Base-by-base conservation (phyloP, 37 sponge, comb jelly and placozoan genomes). In the Lycopodina hypogea region DNA sequence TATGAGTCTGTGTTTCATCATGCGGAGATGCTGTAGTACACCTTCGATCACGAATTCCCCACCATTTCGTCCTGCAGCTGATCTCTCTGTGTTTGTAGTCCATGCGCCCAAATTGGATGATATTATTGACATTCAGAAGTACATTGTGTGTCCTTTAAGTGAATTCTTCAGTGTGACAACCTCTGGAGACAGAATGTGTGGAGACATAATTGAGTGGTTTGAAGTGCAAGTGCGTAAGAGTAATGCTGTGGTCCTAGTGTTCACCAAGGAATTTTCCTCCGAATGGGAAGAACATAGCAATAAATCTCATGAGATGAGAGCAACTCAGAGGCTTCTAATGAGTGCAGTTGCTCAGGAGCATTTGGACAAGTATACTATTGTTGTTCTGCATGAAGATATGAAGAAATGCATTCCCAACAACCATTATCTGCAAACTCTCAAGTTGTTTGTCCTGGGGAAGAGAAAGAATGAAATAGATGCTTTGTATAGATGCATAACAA, bases 251-350 rank as follows among this genome's bases (percentile, higher is more conserved):
- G 7, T 65, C 18, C 12, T 65, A 2, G 66, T 65, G 35, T 14
- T 65, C 35, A 65, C 66, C 30, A 33, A 65, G 66, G 66, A 65
- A 11, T 65, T 65, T 11, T 65, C 7, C 35, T 65, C 66, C 18
- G 66, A 65, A 30, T 65, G 66, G 66, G 66, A 30, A 30, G 60
- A 59, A 12, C 26, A 30, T 11, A 30, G 32, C 35, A 65, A 28
- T 7, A 65, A 65, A 11, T 30, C 66, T 8, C 66, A 65, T 32
- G 66, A 7, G 17, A 30, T 65, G 33, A 19, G 30, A 7, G 66
- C 66, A 30, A 32, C 35, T 30, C 66, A 65, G 34, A 2, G 32
- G 30, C 30, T 65, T 17, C 35, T 65, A 30, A 65, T 4, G 1
- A 65, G 66, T 32, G 66, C 66, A 30, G 66, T 65, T 3, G 32